Base-by-base conservation (phyloP, 1,140 invertebrate genomes). In the Homalodisca vitripennis region DNA sequence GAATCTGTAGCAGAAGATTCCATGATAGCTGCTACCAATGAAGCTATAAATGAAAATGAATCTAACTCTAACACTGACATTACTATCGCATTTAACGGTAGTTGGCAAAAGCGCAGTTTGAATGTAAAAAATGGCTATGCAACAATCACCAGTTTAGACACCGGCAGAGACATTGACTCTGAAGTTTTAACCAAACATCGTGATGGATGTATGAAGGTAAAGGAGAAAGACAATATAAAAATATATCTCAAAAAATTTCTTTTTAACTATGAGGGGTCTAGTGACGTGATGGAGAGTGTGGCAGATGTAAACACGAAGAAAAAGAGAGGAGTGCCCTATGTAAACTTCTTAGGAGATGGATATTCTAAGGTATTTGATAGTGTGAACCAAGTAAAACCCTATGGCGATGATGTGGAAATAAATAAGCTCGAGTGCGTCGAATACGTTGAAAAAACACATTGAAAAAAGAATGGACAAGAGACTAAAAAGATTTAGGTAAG, bases 81-180 rank as follows among this genome's bases (percentile, higher is more conserved):
- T 29, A 47, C 62, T 1, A 22, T 72, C 3, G 67, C 72, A 10
- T 46, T 73, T 29, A 65, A 73, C 55, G 70, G 73, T 13, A 53
- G 29, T 24, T 74, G 73, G 73, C 70, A 74, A 41, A 72, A 72
- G 66, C 24, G 73, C 27, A 69, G 72, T 29, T 73, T 70, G 63
- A 66, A 51, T 3, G 74, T 70, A 0, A 70, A 63, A 24, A 72
- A 74, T 66, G 73, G 72, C 20, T 60, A 70, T 26, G 73, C 71
- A n/a, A 65, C 68, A 1, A 32, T 67, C 13, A 74, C 70, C 6
- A 72, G 67, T 62, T 24, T 74, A 24, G 73, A 72, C 34, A 74
- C 73, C 22, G 73, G 70, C 24, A 70, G 70, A 64, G 68, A 74
- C 29, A 1, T 74, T 24, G 73, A 74, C 53, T 51, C 63, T 12